These are phyloP conservation scores for Orthosia gracilis DNA, from an alignment of 2,888 invertebrate species.

Conservation along the genomic window DNA sequence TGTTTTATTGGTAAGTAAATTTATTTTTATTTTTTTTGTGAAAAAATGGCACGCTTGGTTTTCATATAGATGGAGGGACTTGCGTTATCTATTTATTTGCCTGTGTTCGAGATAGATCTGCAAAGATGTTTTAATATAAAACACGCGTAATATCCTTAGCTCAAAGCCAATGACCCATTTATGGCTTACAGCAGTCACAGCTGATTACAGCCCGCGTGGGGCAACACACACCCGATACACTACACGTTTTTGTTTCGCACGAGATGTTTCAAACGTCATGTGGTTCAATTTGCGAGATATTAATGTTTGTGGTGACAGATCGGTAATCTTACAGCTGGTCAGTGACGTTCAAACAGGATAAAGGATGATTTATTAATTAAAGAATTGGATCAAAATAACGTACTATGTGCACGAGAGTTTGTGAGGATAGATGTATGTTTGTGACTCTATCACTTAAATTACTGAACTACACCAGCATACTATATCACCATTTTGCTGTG, in stretches of 20 bases:
- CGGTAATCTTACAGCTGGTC: constrained; percentile 13
- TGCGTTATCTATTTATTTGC: too few relatives aligned
- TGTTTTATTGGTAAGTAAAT: too few relatives aligned
- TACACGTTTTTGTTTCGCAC: constrained; percentile 46
- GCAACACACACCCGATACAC: constrained; percentile 11
- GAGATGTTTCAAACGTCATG: constrained; percentile 43
- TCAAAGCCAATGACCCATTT: constrained; percentile 41
- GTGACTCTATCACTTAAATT: too few relatives aligned
- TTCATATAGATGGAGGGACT: too few relatives aligned
- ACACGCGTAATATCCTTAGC: neutral
- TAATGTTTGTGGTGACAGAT: constrained; percentile 39
- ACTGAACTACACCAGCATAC: too few relatives aligned
- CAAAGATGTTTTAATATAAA: constrained; percentile 5
- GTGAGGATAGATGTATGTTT: too few relatives aligned
- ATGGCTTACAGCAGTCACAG: constrained; percentile 32
- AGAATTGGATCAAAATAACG: neutral
- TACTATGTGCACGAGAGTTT: too few relatives aligned
- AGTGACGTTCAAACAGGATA: neutral
- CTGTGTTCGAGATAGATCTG: neutral
- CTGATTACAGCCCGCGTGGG: constrained; percentile 34
- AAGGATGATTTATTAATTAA: neutral
- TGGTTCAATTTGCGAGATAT: constrained; percentile 45
- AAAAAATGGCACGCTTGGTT: too few relatives aligned
- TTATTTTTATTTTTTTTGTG: too few relatives aligned
- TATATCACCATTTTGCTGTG: too few relatives aligned